Conservation (phyloP, 2,797 vertebrate genomes). For the Epinephelus coioides region DNA sequence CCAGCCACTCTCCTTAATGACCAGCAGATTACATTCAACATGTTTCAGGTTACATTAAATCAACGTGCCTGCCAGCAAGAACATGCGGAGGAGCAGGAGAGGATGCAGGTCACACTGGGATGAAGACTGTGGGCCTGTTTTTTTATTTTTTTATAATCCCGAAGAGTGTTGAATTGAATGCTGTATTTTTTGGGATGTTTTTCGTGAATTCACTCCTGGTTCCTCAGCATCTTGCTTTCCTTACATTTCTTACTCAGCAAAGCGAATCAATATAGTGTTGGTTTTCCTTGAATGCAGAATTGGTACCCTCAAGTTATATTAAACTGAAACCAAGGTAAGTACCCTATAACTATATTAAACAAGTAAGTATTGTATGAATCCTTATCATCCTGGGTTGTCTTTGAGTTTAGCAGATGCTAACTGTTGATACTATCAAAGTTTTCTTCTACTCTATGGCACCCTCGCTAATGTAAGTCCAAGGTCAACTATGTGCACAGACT, state of each 20-base stretch:
- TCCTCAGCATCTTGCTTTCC: neutral
- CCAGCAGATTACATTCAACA: neutral
- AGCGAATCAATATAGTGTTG: neutral
- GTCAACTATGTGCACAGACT: no score
- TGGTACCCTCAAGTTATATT: neutral
- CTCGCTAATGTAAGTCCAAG: no score
- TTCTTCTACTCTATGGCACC: no score
- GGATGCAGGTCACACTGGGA: neutral
- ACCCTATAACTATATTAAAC: neutral
- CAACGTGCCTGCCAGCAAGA: neutral
- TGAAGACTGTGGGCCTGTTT: neutral
- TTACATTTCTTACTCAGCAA: neutral
- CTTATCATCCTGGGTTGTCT: neutral
- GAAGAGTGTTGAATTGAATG: neutral
- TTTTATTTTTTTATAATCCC: neutral
- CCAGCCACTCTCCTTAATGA: neutral
- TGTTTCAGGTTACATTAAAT: neutral
- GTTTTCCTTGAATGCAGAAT: neutral
- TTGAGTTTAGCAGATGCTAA: neutral
- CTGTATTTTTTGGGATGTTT: neutral
- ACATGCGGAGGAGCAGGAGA: neutral
- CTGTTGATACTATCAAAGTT: neutral
- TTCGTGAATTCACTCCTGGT: neutral
- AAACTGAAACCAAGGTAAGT: neutral
- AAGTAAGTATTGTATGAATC: slow-evolving; percentile 1